Base-by-base conservation (phyloP, 2,888 invertebrate species). In the Ischnus inquisitorius region DNA sequence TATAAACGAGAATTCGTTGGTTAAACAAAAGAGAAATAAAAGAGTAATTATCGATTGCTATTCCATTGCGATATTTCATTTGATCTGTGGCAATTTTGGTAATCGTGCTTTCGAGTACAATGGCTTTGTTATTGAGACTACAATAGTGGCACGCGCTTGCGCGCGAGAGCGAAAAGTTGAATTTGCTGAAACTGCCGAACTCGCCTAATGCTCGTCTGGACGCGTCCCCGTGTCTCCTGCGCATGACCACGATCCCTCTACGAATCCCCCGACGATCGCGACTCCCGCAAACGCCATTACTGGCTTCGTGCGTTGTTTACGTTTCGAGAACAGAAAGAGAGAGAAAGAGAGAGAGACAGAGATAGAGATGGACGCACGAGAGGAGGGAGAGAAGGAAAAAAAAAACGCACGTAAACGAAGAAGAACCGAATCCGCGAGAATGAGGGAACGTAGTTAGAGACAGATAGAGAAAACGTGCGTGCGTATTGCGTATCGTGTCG, bases 401-500 rank as follows among this genome's bases (percentile, higher is more conserved):
- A 60, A n/a, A 51, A 67, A 76, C 71, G 65, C 10, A 43, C n/a
- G 14, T 22, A 64, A 54, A 51, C 75, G 41, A 62, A 16, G 51
- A 77, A 54, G 22, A 34, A n/a, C 43, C 43, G 51, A 68, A 74
- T 57, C 19, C 57, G 19, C n/a, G 67, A 62, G 76, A 80, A 69
- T 69, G 68, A n/a, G 57, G 25, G 46, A 64, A 48, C 34, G 48
- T 19, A 57, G 77, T 67, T 39, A 14, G 64, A 64, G 79, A 71
- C 48, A 62, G 72, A 76, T 54, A 39, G 57, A 75, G 67, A 19
- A 62, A 83, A 79, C 65, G 71, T 54, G 69, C 39, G 74, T 57
- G 68, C 74, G 54, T 76, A 71, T 80, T 79, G 79, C 82, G 76
- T 72, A 67, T 54, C 75, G 67, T 87, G 81, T 81, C 81, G 84